These are phyloP conservation scores for Squalus acanthias DNA, from an alignment of 2,797 vertebrate species.

Conservation along the genomic window DNA sequence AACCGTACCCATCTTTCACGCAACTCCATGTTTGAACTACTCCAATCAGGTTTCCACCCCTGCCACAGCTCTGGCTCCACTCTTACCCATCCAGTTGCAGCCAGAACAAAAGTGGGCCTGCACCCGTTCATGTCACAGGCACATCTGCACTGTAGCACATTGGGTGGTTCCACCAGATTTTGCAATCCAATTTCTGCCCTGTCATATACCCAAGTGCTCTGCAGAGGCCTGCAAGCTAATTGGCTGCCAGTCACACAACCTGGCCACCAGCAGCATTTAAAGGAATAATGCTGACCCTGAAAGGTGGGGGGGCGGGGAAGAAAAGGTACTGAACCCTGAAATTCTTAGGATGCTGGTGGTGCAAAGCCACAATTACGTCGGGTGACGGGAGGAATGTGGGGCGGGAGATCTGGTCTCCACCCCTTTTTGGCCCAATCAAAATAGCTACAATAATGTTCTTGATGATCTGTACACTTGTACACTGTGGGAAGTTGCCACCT, in stretches of 20 bases:
- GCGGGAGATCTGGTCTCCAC: neutral
- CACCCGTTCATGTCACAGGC: no score
- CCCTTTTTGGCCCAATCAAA: neutral
- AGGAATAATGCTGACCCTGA: neutral
- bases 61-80: neutral
- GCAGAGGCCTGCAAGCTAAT: neutral
- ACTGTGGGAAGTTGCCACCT: no score
- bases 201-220: neutral
- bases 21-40: neutral
- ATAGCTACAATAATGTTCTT: neutral
- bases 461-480: no score
- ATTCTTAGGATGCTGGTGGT: neutral
- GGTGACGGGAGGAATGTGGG: neutral
- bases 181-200: no score
- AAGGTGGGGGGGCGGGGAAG: neutral
- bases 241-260: neutral
- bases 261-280: neutral
- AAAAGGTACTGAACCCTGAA: neutral
- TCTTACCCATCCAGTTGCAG: neutral
- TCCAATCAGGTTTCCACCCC: neutral
- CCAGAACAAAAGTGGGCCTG: neutral
- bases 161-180: no score
- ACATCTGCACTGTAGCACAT: no score
- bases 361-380: neutral
- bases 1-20: neutral